Base-by-base conservation (phyloP, 2,113 vertebrate genomes). In the Datnioides undecimradiatus region DNA sequence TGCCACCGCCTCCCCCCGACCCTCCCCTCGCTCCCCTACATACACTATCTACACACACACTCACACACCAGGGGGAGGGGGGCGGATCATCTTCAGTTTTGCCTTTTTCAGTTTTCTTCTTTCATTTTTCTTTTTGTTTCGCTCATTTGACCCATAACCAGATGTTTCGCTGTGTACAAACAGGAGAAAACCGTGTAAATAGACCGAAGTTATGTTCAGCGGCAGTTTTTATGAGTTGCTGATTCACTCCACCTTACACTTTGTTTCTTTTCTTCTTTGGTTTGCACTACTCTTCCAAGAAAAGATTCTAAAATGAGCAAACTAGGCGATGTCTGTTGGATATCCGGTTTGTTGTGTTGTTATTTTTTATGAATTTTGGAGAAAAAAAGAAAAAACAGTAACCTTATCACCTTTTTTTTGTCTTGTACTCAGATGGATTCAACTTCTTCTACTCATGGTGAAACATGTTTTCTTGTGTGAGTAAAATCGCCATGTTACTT, bases 401-500 rank as follows among this genome's bases (percentile, higher is more conserved):
- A 88, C 90, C 75, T 81, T 66, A 85, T 87, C 90, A 91, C 82
- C 80, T 90, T 87, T 88, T 87, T 92, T 90, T 87, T 88, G 87
- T 92, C 84, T 92, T 87, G 88, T 91, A 86, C 90, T 88, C 87
- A 34, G 83, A 90, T 87, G 82, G 86, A 87, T 91, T 93, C 66
- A 89, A 72, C 86, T 85, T 92, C 89, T 89, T 87, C 83, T 85
- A 76, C 87, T 90, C 90, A 89, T 93, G 87, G 91, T 93, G 91
- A 93, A 92, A 89, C 76, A 84, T 83, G 86, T 93, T 93, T 90
- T 92, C 80, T 93, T 91, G 89, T 93, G 86, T 82, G 80, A 91
- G 83, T 93, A 82, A 88, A 91, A 76, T 83, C 64, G 46, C 87
- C 81, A 80, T 88, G 89, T 88, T 79, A 83, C 88, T 91, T 87